Base-by-base conservation (phyloP, 2,797 vertebrate genomes). In the Leuciscus waleckii region DNA sequence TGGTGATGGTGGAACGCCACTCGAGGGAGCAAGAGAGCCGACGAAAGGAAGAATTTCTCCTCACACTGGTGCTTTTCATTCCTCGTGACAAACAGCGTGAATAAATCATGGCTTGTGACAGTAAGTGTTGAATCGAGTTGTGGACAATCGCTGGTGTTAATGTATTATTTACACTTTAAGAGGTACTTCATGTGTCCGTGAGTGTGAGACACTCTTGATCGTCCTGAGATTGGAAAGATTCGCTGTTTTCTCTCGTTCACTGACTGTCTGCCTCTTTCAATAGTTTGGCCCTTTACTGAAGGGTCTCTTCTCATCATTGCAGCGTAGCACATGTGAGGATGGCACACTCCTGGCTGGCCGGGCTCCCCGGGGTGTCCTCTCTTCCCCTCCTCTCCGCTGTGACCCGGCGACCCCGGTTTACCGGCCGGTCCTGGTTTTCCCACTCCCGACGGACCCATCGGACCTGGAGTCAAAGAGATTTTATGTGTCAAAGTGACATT, bases 211-310 rank as follows among this genome's bases (percentile, higher is more conserved):
- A 92, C 89, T 95, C 91, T 92, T 92, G 91, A 94, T 96, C 94
- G 97, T 99, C 98, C 98, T 99, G 98, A 99, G 98, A 95, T 93
- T 88, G 93, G 92, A 95, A 95, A 94, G 87, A 93, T 93, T 93
- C 88, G 82, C 91, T 92, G 92, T 91, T 87, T 85, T 78, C 86
- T 84, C 61, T 86, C 91, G 88, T 89, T 92, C 90, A 83, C 87
- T 68, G 79, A 90, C 90, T 87, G 49, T 89, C 78, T 61, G 51
- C 32, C 70, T 87, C 76, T 77, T 43, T 94, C 96, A 99, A 96
- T 99, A 99, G 93, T 96, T 98, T 91, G 98, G 98, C 91, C 97
- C 98, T 96, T 99, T 99, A 93, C 96, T 96, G 92, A 99, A 79
- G 96, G 94, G 94, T 97, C 96, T 93, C 95, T 95, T 89, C 97